Evolutionary conservation across 1,140 invertebrate species (phyloP), one percentile per base, ranked within the genome.

Genomic region (Zaprionus davidi): DNA sequence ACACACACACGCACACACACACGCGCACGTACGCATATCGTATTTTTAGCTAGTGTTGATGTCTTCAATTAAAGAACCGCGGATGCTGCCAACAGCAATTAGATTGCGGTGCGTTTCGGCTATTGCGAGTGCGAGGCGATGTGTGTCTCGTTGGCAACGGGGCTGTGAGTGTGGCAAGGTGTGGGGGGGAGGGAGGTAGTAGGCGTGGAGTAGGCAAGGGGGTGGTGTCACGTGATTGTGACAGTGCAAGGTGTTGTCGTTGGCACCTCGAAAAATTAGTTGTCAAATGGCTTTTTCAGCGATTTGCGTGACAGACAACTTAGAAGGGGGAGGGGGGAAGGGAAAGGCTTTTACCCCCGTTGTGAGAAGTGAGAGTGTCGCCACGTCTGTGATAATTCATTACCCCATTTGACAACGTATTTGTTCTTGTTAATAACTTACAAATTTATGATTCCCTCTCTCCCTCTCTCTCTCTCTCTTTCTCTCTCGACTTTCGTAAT

Each of bases 1-100:
- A 71, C 41, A 53, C 51, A 15, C 49, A 36, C 58, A 26, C 17
- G 34, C 17, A 20, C 22, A 9, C 44, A 44, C 44, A 26, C 15
- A 60, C 12, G 28, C n/a, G n/a, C 1, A 62, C 34, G 24, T 34
- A 28, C 15, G 36, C 34, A 67, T 71, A 68, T 72, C 66, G 78
- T 88, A 88, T 88, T 88, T 88, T 90, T 88, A 88, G 84, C 85
- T 90, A 79, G 84, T 88, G 84, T 88, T 88, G 84, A 88, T 88
- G 84, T 88, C 81, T 88, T 88, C 84, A 88, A 88, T 88, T 88
- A 88, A 90, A 90, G 81, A 88, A 84, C 81, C 78, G 78, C 85
- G 84, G 84, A 90, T 84, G 84, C 81, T 88, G 85, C 85, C 78
- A 88, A 59, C 81, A 88, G 87, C 85, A 88, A 90, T 88, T 88